Base-by-base conservation (phyloP, 2,888 invertebrate species). In the Hirtodrosophila confusa region DNA sequence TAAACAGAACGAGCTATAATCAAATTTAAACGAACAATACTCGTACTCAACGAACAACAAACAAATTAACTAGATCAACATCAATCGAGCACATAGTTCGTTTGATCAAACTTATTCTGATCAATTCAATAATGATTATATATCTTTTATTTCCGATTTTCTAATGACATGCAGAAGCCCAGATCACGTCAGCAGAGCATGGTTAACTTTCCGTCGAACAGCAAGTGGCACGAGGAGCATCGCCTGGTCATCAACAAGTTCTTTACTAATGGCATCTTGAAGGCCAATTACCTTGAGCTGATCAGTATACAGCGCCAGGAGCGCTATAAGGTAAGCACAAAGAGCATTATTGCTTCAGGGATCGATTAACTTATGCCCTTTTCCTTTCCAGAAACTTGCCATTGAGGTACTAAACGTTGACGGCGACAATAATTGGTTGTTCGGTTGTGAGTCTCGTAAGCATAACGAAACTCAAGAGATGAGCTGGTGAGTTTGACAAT, bases 361-460 rank as follows among this genome's bases (percentile, higher is more conserved):
- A 27, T 5, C 6, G 4, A 6, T 4, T 35, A 1, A 10, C 11
- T n/a, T n/a, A 31, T 5, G 6, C 6, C n/a, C 10, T 0, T 27
- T 10, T 17, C 0, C 24, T 27, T 11, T 3, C n/a, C 44, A 89
- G 78, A 90, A 88, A 75, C 61, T 89, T 29, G 94, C 95, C 0
- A 92, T 96, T 2, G 94, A 96, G 80, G 93, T 94, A 0, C 89
- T 94, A 0, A 95, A 96, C 89, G 92, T 95, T 10, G 94, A 94
- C 47, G 93, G 93, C 24, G 93, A 93, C 43, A 77, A 57, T 2
- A 95, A 96, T 69, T 97, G 97, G 97, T 90, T 97, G 12, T 96
- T 94, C 88, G 95, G 94, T 11, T 97, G 97, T 87, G 93, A 93
- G 56, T 95, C 95, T 1, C 92, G 93, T 66, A 91, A n/a, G 3